These are phyloP conservation scores for Argyresthia goedartella DNA, from an alignment of 2,888 invertebrate species.

Conservation along the genomic window DNA sequence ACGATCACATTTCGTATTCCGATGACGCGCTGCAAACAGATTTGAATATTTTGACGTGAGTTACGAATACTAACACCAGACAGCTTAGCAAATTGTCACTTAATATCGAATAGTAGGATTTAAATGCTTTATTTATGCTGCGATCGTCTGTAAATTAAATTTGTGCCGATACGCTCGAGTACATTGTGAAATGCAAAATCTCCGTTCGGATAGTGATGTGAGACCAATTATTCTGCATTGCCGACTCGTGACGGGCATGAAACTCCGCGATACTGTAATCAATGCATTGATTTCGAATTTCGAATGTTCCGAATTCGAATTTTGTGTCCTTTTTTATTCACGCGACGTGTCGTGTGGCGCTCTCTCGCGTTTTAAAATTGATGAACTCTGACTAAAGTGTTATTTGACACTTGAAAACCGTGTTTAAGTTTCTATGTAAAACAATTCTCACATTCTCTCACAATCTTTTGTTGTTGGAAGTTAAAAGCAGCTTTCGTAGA, in stretches of 20 bases:
- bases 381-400: not conserved
- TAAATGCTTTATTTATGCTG: constrained; percentile 58
- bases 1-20: constrained; percentile 42
- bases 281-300: constrained; percentile 3
- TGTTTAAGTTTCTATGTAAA: constrained; percentile 4
- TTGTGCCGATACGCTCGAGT: constrained; percentile 22
- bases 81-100: constrained; percentile 59
- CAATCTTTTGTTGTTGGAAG: constrained; percentile 19
- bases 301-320: constrained; percentile 14
- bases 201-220: constrained; percentile 10
- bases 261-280: constrained; percentile 7
- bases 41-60: constrained; percentile 60
- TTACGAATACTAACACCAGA: constrained; percentile 46
- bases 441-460: constrained; percentile 26
- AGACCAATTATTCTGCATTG: constrained; percentile 19
- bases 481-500: constrained; percentile 36
- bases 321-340: not conserved
- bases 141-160: constrained; percentile 40
- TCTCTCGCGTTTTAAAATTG: constrained; percentile 1
- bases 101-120: constrained; percentile 20
- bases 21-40: constrained; percentile 46
- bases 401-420: constrained; percentile 1
- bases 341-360: not conserved
- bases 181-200: constrained; percentile 2
- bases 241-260: constrained; percentile 11